These are phyloP conservation scores for Mythimna pallens DNA, from an alignment of 2,888 invertebrate species.

Conservation along the genomic window DNA sequence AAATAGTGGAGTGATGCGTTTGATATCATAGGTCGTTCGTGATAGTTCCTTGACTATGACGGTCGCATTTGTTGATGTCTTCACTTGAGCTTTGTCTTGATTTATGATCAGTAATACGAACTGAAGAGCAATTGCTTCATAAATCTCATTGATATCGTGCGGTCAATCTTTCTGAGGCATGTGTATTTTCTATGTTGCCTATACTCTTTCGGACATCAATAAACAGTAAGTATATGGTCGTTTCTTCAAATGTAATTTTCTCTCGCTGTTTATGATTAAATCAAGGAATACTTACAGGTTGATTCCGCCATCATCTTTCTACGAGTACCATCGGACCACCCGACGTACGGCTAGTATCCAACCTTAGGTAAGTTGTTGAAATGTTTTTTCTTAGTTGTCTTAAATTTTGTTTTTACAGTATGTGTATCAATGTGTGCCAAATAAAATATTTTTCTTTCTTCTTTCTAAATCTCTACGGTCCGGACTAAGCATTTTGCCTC, in stretches of 20 bases:
- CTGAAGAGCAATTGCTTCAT: neutral
- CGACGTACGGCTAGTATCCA: too few relatives aligned
- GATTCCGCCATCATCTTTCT: too few relatives aligned
- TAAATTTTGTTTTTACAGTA: too few relatives aligned
- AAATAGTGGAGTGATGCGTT: conserved; percentile 26
- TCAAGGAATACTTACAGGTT: neutral
- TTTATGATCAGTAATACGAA: neutral
- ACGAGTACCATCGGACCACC: too few relatives aligned
- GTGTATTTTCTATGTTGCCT: neutral
- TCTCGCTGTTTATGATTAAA: neutral
- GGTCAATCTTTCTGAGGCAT: neutral
- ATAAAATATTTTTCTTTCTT: too few relatives aligned
- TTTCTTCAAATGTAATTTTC: neutral
- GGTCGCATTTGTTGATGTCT: conserved; percentile 21
- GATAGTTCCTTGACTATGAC: conserved; percentile 13
- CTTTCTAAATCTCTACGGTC: too few relatives aligned
- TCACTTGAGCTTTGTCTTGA: conserved; percentile 13
- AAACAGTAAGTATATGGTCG: neutral
- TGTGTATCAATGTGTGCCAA: too few relatives aligned
- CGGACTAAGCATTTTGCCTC: too few relatives aligned
- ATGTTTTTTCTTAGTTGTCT: too few relatives aligned
- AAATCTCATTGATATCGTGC: neutral
- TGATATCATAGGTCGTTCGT: conserved; percentile 9
- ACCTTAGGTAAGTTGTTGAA: too few relatives aligned
- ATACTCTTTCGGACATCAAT: neutral